Conservation (phyloP, 2,113 vertebrate species). For the Psammodynastes pulverulentus region DNA sequence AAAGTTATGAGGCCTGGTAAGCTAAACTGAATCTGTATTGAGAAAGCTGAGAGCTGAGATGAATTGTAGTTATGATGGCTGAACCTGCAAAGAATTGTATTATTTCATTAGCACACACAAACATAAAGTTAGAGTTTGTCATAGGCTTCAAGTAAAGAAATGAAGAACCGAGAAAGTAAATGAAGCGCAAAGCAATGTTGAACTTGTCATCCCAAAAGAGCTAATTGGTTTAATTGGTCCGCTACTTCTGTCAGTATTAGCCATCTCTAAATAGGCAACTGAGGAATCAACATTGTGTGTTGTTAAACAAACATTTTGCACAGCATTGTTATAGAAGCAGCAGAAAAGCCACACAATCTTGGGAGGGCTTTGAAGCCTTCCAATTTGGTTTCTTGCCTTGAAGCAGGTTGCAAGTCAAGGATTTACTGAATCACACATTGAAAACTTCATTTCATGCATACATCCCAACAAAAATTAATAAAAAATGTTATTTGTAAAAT, state of each 20-base stretch:
- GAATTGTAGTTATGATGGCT: neutral
- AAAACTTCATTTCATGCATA: neutral
- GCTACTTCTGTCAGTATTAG: neutral
- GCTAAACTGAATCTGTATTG: neutral
- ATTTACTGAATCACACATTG: neutral
- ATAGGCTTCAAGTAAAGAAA: neutral
- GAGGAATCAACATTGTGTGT: neutral
- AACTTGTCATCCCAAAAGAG: neutral
- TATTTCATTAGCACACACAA: neutral
- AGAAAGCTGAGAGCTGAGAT: neutral
- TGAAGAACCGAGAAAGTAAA: neutral
- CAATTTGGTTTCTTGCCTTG: neutral
- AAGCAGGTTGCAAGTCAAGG: neutral
- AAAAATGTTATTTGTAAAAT: neutral
- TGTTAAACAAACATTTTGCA: neutral
- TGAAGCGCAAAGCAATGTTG: neutral
- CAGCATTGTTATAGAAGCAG: neutral
- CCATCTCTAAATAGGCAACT: neutral
- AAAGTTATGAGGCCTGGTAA: neutral
- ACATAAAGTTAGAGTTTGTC: neutral
- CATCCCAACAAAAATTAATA: neutral
- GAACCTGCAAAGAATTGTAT: neutral
- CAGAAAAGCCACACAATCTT: neutral
- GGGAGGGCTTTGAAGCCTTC: neutral
- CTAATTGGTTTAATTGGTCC: neutral